These are phyloP conservation scores for Pteruthius melanotis DNA, from an alignment of 2,113 vertebrate species.

Conservation along the genomic window DNA sequence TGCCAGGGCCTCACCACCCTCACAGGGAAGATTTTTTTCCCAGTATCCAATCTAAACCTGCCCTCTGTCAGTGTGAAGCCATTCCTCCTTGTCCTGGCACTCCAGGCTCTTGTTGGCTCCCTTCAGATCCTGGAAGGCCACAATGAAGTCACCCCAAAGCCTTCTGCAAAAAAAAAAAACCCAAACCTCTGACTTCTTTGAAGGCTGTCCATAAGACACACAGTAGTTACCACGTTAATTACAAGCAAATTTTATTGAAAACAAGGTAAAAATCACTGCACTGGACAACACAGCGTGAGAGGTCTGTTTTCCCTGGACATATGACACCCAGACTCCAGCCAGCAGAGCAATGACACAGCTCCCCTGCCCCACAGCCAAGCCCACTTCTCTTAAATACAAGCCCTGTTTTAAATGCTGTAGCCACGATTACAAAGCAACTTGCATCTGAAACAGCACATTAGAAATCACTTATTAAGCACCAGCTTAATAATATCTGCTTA, in stretches of 20 bases:
- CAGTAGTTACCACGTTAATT: background rate
- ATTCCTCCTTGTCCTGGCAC: background rate
- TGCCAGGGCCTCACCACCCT: background rate
- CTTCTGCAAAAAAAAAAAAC: background rate
- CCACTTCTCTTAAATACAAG: constrained; percentile 15
- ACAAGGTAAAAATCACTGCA: constrained; percentile 56
- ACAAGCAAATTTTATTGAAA: constrained; percentile 58
- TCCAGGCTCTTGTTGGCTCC: background rate
- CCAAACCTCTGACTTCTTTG: background rate
- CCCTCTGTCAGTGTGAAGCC: background rate
- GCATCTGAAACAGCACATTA: constrained; percentile 30
- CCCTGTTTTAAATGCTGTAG: constrained; percentile 17
- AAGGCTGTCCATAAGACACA: background rate
- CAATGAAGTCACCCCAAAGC: background rate
- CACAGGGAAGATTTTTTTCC: background rate
- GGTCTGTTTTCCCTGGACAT: background rate
- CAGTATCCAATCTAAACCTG: background rate
- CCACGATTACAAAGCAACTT: constrained; percentile 8
- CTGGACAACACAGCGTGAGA: constrained; percentile 10
- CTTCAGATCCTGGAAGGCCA: background rate
- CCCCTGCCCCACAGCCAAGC: constrained; percentile 8
- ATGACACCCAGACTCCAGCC: constrained; percentile 27
- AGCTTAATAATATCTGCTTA: constrained; percentile 65
- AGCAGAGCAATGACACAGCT: constrained; percentile 46
- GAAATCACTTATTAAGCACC: constrained; percentile 71